Evolutionary conservation across 2,113 vertebrate genomes (phyloP).

Genomic region (Colius striatus): DNA sequence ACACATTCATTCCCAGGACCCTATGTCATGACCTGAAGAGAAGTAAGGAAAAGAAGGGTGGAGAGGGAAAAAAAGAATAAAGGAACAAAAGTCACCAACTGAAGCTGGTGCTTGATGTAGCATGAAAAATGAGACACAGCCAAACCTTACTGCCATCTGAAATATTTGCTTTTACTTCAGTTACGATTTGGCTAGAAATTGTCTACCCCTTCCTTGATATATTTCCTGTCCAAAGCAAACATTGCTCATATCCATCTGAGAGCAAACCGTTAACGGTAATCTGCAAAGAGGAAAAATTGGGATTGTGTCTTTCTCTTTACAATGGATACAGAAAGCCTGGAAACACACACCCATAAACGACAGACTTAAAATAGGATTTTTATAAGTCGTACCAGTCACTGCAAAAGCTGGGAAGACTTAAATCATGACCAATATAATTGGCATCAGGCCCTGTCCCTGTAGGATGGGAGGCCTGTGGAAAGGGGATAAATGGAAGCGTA

Average conservation of each 20-base stretch:
- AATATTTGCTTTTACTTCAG: slow-evolving; percentile 13
- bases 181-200: not conserved
- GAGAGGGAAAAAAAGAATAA: not conserved
- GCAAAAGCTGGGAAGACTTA: not conserved
- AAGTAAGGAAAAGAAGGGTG: not conserved
- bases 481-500: not conserved
- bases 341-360: not conserved
- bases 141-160: not conserved
- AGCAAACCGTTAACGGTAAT: not conserved
- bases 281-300: not conserved
- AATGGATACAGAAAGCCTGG: not conserved
- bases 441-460: not conserved
- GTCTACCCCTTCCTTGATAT: not conserved
- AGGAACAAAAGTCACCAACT: not conserved
- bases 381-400: not conserved
- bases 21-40: not conserved
- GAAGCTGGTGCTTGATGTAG: not conserved
- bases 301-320: not conserved
- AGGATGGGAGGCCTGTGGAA: not conserved
- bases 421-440: not conserved
- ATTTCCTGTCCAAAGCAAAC: slow-evolving; percentile 19
- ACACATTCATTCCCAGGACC: not conserved
- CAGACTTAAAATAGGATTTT: not conserved
- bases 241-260: not conserved
- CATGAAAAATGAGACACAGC: not conserved